phyloP scores from a whole-genome alignment of 1,140 invertebrate genomes.

The Drosophila nasuta region DNA sequence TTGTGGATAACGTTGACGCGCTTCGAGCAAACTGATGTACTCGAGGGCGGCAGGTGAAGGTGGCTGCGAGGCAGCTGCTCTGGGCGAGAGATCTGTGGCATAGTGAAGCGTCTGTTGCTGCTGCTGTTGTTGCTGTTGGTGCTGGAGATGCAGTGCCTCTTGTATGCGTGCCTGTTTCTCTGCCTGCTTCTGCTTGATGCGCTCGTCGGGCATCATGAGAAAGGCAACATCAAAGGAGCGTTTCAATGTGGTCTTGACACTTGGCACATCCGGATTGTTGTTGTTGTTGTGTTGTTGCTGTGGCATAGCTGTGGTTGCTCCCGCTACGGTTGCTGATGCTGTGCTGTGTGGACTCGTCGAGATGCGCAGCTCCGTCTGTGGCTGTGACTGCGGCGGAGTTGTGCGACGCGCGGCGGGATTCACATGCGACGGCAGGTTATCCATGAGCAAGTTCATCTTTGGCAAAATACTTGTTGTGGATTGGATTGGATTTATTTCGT shows the following conservation, averaged over 20 bases:
- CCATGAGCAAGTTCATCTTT: conserved; percentile 83
- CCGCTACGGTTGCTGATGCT: conserved; percentile 37
- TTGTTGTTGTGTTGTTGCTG: conserved; percentile 37
- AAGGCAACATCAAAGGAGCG: conserved; percentile 95
- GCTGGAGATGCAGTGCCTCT: conserved; percentile 82
- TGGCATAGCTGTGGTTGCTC: conserved; percentile 3
- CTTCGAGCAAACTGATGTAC: conserved; percentile 72
- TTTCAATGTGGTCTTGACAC: conserved; percentile 86
- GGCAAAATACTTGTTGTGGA: conserved; percentile 29
- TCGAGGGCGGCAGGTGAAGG: conserved; percentile 68
- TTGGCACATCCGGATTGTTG: conserved; percentile 65
- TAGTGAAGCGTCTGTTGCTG: conserved; percentile 61
- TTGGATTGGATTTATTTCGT: conserved; percentile 1
- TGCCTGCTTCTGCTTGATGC: conserved; percentile 88
- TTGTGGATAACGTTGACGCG: conserved; percentile 77
- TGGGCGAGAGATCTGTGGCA: conserved; percentile 65
- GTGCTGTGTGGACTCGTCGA: conserved; percentile 60
- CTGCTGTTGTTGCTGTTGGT: conserved; percentile 50
- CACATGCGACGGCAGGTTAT: conserved; percentile 68
- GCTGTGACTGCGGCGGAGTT: conserved; percentile 58
- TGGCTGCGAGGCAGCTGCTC: conserved; percentile 64
- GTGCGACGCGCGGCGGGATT: conserved; percentile 58
- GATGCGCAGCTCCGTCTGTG: conserved; percentile 57
- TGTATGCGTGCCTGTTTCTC: conserved; percentile 86
- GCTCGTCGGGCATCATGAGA: conserved; percentile 93